phyloP scores from a whole-genome alignment of 2,888 invertebrate genomes.

The Parthenolecanium corni region DNA sequence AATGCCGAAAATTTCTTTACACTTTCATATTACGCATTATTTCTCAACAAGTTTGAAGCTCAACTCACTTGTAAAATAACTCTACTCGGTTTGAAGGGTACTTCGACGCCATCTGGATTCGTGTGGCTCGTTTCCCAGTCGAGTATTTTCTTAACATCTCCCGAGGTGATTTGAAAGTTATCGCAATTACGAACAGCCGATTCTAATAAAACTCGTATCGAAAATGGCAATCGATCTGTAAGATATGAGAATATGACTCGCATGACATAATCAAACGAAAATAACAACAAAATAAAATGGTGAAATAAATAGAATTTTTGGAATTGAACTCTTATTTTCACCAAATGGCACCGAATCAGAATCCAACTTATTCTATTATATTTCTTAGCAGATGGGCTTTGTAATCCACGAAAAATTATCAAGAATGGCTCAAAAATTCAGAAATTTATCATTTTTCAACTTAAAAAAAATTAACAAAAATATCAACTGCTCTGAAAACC shows the following conservation, averaged over 20 bases:
- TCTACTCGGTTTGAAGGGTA: conserved; percentile 90
- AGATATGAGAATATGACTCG: no score
- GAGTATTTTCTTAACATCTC: conserved; percentile 79
- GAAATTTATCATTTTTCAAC: no score
- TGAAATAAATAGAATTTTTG: not conserved
- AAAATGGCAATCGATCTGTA: conserved; percentile 73
- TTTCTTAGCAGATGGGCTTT: no score
- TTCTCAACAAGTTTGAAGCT: not conserved
- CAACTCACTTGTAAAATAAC: conserved; percentile 77
- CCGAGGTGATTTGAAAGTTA: conserved; percentile 62
- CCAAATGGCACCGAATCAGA: no score
- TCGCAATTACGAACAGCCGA: conserved; percentile 95
- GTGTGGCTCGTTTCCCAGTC: conserved; percentile 72
- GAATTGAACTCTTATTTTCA: not conserved
- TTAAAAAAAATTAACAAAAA: no score
- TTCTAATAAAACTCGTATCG: conserved; percentile 83
- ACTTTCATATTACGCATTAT: no score
- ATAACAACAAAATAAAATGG: not conserved
- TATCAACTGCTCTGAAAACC: no score
- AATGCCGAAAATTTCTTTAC: no score
- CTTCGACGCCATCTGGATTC: conserved; percentile 63
- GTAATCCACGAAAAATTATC: no score
- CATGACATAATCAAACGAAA: conserved; percentile 8
- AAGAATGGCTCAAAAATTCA: no score
- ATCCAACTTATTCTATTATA: no score